A percentile compares a stretch with the other conserved stretches of the same genome.
Conservation (phyloP, 2,113 vertebrate genomes). For the Choloepus hoffmanni region DNA sequence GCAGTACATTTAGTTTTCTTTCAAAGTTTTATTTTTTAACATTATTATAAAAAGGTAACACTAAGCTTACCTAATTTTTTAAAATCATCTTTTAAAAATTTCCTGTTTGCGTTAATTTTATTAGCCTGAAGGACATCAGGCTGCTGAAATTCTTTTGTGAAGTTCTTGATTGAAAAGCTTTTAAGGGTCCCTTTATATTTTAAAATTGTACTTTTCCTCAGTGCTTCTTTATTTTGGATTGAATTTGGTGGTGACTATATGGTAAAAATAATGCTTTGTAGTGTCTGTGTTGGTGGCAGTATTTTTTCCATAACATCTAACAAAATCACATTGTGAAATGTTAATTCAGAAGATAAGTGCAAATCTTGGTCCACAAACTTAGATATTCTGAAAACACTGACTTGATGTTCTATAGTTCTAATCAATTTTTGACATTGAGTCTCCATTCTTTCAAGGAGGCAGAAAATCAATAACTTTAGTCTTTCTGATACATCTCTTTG, state of each 20-base stretch:
- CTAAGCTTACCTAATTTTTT: background rate
- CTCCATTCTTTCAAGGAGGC: background rate
- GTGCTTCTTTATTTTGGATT: slow-evolving; percentile 39
- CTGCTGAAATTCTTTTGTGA: slow-evolving; percentile 33
- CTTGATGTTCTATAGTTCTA: background rate
- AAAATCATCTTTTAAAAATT: background rate
- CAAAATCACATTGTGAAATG: background rate
- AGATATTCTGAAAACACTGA: background rate
- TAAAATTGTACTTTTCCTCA: slow-evolving; percentile 27
- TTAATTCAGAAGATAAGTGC: background rate
- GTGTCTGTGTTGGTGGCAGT: background rate
- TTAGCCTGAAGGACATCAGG: slow-evolving; percentile 48
- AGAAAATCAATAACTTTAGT: background rate
- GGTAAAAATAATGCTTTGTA: background rate
- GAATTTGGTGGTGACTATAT: slow-evolving; percentile 47
- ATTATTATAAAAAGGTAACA: background rate
- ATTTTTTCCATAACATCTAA: background rate
- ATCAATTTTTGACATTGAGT: fast-evolving
- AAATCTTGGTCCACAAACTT: background rate
- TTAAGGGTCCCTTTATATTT: slow-evolving; percentile 30
- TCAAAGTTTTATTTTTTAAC: background rate
- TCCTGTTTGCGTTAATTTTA: slow-evolving; percentile 40
- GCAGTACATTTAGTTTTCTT: background rate
- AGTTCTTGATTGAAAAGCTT: slow-evolving; percentile 29
- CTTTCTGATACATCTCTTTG: background rate